These are phyloP conservation scores for Himalopsyche japonica DNA, from an alignment of 2,888 invertebrate species.

Conservation along the genomic window DNA sequence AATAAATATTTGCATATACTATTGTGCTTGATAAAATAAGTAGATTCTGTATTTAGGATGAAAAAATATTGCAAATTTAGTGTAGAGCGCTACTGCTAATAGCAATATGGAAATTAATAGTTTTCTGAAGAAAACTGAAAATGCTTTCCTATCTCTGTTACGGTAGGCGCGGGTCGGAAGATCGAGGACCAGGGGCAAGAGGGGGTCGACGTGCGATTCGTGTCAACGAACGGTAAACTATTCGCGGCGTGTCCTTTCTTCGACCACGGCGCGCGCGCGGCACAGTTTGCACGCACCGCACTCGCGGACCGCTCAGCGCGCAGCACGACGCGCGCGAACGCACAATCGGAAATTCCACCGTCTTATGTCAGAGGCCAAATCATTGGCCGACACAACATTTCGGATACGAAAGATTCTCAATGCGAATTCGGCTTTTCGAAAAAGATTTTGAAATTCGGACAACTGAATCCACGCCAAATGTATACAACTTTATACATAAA, in stretches of 20 bases:
- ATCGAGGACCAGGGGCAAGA: slow-evolving; percentile 5
- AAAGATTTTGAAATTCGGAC: no score
- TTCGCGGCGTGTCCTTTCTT: slow-evolving; percentile 32
- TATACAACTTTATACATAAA: no score
- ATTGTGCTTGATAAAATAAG: no score
- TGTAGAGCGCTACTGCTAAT: no score
- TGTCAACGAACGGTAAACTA: slow-evolving; percentile 48
- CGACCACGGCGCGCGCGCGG: slow-evolving; percentile 6
- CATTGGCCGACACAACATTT: background rate
- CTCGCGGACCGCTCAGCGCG: slow-evolving; percentile 6
- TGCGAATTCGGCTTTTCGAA: background rate
- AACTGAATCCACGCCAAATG: no score
- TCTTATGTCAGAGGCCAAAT: slow-evolving; percentile 1
- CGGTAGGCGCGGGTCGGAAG: background rate
- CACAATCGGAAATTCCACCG: slow-evolving; percentile 3
- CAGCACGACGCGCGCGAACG: slow-evolving; percentile 2
- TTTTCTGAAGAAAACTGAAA: background rate
- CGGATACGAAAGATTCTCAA: background rate
- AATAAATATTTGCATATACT: no score
- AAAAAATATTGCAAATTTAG: no score
- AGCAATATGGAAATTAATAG: no score
- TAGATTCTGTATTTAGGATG: no score
- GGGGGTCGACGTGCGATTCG: slow-evolving; percentile 26
- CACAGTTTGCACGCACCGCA: slow-evolving; percentile 5
- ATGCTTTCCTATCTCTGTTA: background rate